Percentiles rank a stretch among this genome's conserved stretches.
These are phyloP conservation scores for Oophaga pumilio DNA, from an alignment of 2,113 vertebrate species.

Conservation along the genomic window DNA sequence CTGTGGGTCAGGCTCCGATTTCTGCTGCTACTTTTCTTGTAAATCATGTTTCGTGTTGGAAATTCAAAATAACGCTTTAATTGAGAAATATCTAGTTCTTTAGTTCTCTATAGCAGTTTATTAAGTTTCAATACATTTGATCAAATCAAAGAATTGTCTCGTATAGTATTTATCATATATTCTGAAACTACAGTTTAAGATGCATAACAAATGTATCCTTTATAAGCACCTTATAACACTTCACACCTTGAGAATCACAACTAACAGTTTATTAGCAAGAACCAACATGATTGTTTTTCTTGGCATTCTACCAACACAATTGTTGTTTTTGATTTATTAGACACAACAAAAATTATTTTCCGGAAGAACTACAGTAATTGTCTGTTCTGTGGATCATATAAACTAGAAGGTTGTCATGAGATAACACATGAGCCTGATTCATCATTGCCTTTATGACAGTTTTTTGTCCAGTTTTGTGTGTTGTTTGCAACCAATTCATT, in stretches of 20 bases:
- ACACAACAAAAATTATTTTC: not conserved
- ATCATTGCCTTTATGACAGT: too few relatives aligned
- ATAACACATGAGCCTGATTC: not conserved
- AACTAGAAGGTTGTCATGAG: not conserved
- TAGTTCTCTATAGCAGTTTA: not conserved
- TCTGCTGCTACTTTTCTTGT: too few relatives aligned
- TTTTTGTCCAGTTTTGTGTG: not conserved
- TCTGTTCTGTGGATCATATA: too few relatives aligned
- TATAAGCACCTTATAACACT: not conserved
- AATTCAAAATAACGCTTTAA: not conserved
- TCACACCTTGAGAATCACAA: not conserved
- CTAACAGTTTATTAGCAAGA: not conserved
- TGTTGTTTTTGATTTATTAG: slow-evolving; percentile 27
- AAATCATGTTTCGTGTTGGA: too few relatives aligned
- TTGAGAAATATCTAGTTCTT: not conserved
- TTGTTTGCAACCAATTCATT: too few relatives aligned
- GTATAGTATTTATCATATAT: not conserved
- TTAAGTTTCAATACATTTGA: not conserved
- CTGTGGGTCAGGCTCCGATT: too few relatives aligned
- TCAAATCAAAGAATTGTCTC: not conserved
- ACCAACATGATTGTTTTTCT: not conserved
- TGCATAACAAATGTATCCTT: not conserved
- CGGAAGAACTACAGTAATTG: too few relatives aligned
- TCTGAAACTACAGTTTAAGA: not conserved
- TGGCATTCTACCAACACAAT: slow-evolving; percentile 15